Percentiles rank a stretch among this genome's conserved stretches.
Evolutionary conservation across 2,888 invertebrate species (phyloP).

Genomic region (Caenorhabditis uteleia): DNA sequence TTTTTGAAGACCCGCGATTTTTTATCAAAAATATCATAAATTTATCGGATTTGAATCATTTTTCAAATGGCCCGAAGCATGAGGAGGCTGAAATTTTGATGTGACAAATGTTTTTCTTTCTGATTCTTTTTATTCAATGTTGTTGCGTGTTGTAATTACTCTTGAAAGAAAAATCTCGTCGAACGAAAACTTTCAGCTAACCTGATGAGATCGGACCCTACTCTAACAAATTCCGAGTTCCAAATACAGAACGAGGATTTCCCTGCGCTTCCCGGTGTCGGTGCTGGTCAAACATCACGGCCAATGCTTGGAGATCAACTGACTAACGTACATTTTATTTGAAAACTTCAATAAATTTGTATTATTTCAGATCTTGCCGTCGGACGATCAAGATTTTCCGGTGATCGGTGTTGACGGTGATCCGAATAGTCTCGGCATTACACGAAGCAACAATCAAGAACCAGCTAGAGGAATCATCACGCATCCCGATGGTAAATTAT

Average conservation of each 20-base stretch:
- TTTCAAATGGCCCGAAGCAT: too few relatives aligned
- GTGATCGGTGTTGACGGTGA: slow-evolving; percentile 21
- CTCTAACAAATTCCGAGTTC: slow-evolving; percentile 60
- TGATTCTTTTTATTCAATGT: too few relatives aligned
- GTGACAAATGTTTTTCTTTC: too few relatives aligned
- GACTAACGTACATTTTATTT: slow-evolving; percentile 16
- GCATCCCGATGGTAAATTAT: slow-evolving; percentile 46
- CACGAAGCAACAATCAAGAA: slow-evolving; percentile 18
- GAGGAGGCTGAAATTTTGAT: too few relatives aligned
- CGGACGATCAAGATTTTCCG: slow-evolving; percentile 22
- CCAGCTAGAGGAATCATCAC: slow-evolving; percentile 43
- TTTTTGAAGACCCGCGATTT: too few relatives aligned
- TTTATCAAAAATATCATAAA: too few relatives aligned
- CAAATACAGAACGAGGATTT: slow-evolving; percentile 98
- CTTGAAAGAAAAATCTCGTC: not conserved
- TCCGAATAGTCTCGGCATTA: slow-evolving; percentile 12
- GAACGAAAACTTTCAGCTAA: slow-evolving; percentile 52
- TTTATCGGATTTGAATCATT: too few relatives aligned
- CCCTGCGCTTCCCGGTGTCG: slow-evolving; percentile 89
- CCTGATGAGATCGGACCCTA: slow-evolving; percentile 58
- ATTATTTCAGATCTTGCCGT: not conserved
- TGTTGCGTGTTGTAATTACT: too few relatives aligned
- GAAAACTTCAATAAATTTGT: not conserved
- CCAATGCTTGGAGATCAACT: slow-evolving; percentile 34
- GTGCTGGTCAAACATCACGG: slow-evolving; percentile 24